Percentiles rank a stretch among this genome's conserved stretches.
These are phyloP conservation scores for Pteronotus mesoamericanus DNA, from an alignment of 2,797 vertebrate genomes.

Conservation along the genomic window DNA sequence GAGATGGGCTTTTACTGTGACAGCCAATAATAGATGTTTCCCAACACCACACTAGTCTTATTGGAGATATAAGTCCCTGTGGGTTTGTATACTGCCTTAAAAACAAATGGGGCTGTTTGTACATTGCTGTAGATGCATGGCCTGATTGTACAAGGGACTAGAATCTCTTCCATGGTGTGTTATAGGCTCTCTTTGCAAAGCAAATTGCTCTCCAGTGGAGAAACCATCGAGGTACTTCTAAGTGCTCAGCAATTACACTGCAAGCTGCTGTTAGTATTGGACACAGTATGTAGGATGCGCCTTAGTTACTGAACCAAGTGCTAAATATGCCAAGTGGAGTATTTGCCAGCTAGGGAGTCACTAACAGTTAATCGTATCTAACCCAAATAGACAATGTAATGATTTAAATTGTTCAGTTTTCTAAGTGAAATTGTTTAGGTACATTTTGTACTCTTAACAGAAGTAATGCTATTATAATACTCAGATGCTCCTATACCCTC, in stretches of 20 bases:
- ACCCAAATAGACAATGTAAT: not conserved
- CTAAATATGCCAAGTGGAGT: not conserved
- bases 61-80: not conserved
- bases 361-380: not conserved
- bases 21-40: not conserved
- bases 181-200: not conserved
- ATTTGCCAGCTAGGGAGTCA: not conserved
- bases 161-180: not conserved
- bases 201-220: not conserved
- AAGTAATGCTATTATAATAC: not conserved
- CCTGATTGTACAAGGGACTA: not conserved
- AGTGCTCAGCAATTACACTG: not conserved
- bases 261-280: not conserved
- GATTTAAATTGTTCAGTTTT: not conserved
- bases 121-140: not conserved
- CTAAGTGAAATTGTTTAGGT: not conserved
- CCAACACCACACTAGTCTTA: not conserved
- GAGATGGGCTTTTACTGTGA: constrained; percentile 4
- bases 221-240: not conserved
- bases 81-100: not conserved
- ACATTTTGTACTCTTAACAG: not conserved
- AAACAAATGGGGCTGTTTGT: not conserved
- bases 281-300: not conserved
- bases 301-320: not conserved
- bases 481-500: not conserved